phyloP scores from a whole-genome alignment of 2,797 vertebrate genomes.

The Thaleichthys pacificus region DNA sequence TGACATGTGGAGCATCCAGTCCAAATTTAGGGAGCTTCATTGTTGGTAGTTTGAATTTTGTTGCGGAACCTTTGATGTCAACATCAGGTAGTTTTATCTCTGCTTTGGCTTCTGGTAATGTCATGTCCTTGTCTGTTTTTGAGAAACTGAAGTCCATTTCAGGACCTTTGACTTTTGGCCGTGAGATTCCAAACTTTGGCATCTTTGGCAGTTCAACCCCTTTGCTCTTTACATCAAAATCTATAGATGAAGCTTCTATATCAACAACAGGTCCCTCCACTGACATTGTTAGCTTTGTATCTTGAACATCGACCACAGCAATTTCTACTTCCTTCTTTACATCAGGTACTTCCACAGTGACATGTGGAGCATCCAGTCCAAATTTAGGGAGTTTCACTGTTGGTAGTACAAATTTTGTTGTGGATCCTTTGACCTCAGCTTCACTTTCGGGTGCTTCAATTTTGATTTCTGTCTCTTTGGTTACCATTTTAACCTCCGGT shows the following conservation, averaged over 20 bases:
- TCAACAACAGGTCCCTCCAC: too few species aligned
- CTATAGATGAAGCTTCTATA: too few species aligned
- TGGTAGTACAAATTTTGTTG: background rate
- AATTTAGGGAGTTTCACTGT: background rate
- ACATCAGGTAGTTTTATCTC: slow-evolving; percentile 12
- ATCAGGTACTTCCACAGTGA: slow-evolving; percentile 6
- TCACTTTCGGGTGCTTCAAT: background rate
- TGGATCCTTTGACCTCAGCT: background rate
- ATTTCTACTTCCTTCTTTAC: slow-evolving; percentile 6
- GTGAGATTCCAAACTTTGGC: slow-evolving; percentile 24
- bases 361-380: slow-evolving; percentile 5
- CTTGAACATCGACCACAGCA: background rate
- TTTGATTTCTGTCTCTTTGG: slow-evolving; percentile 8
- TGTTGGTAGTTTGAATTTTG: slow-evolving; percentile 60
- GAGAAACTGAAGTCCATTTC: slow-evolving; percentile 16
- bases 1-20: background rate
- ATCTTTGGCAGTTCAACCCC: slow-evolving; percentile 19
- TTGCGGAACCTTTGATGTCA: slow-evolving; percentile 10
- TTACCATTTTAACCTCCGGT: slow-evolving; percentile 18
- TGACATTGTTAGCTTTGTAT: too few species aligned
- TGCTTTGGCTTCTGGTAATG: slow-evolving; percentile 33
- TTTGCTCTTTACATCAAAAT: background rate
- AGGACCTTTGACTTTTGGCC: background rate
- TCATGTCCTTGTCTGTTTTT: slow-evolving; percentile 7
- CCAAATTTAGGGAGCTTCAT: slow-evolving; percentile 60